Conservation (phyloP, 2,113 vertebrate genomes). For the Carettochelys insculpta region DNA sequence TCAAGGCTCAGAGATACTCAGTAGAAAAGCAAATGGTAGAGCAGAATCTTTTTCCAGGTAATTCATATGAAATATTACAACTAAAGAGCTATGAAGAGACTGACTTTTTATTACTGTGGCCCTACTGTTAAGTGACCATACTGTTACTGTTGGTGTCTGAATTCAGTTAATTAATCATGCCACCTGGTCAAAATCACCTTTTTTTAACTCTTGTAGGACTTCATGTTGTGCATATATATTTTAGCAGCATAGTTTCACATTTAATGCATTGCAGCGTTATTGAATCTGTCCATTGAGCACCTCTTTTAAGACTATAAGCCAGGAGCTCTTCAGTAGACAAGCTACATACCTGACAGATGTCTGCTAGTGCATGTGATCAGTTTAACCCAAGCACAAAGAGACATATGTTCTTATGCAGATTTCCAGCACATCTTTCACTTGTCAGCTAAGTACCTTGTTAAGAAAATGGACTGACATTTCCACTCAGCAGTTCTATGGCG, state of each 20-base stretch:
- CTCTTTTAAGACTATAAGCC: not conserved
- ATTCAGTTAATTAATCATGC: not conserved
- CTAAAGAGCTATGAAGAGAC: not conserved
- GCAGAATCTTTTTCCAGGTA: not conserved
- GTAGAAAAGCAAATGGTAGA: not conserved
- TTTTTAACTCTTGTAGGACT: not conserved
- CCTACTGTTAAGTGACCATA: rapidly evolving
- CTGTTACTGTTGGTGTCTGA: not conserved
- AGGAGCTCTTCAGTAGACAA: not conserved
- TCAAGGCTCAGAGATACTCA: not conserved
- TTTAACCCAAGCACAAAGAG: not conserved
- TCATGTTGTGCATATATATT: not conserved
- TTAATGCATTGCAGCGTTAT: not conserved
- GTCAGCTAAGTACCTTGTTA: not conserved
- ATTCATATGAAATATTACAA: not conserved
- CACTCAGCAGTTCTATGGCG: not conserved
- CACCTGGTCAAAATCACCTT: not conserved
- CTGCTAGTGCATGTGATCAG: not conserved
- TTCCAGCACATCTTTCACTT: not conserved
- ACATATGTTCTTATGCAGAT: not conserved
- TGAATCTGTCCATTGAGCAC: rapidly evolving
- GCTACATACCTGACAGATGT: not conserved
- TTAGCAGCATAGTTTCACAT: not conserved
- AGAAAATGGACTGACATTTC: not conserved
- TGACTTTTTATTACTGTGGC: not conserved